Evolutionary conservation across 1,140 invertebrate species (phyloP), one percentile per base, ranked within the genome.

Genomic region (Whitmania pigra): DNA sequence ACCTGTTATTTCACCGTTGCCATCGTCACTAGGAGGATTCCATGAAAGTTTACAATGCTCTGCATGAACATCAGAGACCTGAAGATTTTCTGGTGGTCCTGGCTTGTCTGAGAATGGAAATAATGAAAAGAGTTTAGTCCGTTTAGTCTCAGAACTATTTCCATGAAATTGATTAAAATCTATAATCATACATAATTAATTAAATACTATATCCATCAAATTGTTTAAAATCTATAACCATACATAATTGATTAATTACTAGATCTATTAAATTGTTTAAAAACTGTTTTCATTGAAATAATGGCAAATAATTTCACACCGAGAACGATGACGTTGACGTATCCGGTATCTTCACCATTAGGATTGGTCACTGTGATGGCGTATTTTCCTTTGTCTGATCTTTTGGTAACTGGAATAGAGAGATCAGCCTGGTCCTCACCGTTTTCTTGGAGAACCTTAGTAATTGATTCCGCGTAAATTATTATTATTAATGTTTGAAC

Each of bases 1-100:
- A n/a, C 92, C 94, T 74, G 90, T 93, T 69, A 99, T 90, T 75
- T 95, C 93, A 76, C 91, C 90, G 74, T 95, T 95, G 77, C 95
- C 95, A 83, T 97, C 89, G 81, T 99, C 95, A 73, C 85, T 82
- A 20, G 96, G 94, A 78, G 90, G 88, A 77, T 90, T 89, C 96
- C 96, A 99, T n/a, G 88, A 86, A 20, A 98, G 81, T 7, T 91
- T 92, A 49, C 94, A 88, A 20, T 88, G 87, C 73, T 96, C 91
- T 6, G 89, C 88, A 78, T 94, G 91, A 0, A 98, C 87, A 71
- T 88, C 88, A 7, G 87, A 88, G 79, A 94, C 93, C 43, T 87
- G 86, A 0, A 98, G 83, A 68, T 94, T 94, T 78, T 88, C 88
- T 49, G 93, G 93, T 73, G 89, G 85, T 76, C 88, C 89, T 75